Percentiles rank a stretch among this genome's conserved stretches.
Evolutionary conservation across 2,888 invertebrate species (phyloP).

Genomic region (Saturnia japonica): DNA sequence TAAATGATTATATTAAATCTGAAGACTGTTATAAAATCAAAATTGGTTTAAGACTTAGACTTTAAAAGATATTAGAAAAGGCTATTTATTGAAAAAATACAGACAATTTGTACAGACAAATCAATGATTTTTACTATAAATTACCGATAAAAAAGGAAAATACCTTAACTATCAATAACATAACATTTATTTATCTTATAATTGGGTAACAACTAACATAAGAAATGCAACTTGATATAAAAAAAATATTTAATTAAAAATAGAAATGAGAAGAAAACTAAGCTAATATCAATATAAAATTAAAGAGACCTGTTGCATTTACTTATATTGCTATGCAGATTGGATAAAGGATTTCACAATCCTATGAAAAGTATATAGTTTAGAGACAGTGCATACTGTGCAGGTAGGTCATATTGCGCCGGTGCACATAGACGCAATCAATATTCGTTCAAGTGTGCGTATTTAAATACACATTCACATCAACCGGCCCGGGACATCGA

Average conservation of each 20-base stretch:
- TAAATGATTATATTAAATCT: background rate
- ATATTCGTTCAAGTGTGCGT: conserved; percentile 25
- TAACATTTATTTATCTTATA: background rate
- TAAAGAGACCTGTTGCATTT: conserved; percentile 9
- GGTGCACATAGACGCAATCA: conserved; percentile 26
- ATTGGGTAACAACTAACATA: too few relatives aligned
- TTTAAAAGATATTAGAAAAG: background rate
- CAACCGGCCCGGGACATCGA: conserved; percentile 25
- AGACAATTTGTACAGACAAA: background rate
- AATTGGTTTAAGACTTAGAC: background rate
- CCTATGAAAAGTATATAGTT: background rate
- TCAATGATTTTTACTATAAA: too few relatives aligned
- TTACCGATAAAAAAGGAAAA: background rate
- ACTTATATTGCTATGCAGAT: background rate
- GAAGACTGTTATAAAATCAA: background rate
- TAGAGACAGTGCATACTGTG: background rate
- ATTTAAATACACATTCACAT: conserved; percentile 16
- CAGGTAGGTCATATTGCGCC: conserved; percentile 19
- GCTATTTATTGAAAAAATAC: background rate
- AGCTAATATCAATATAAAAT: too few relatives aligned
- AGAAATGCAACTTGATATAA: background rate
- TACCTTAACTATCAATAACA: background rate
- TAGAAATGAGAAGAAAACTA: background rate
- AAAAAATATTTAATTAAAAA: background rate
- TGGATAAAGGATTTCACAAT: conserved; percentile 11